Percentiles rank a stretch among this genome's conserved stretches.
Evolutionary conservation across 2,797 vertebrate species (phyloP).

Genomic region (Apogon hyalosoma): DNA sequence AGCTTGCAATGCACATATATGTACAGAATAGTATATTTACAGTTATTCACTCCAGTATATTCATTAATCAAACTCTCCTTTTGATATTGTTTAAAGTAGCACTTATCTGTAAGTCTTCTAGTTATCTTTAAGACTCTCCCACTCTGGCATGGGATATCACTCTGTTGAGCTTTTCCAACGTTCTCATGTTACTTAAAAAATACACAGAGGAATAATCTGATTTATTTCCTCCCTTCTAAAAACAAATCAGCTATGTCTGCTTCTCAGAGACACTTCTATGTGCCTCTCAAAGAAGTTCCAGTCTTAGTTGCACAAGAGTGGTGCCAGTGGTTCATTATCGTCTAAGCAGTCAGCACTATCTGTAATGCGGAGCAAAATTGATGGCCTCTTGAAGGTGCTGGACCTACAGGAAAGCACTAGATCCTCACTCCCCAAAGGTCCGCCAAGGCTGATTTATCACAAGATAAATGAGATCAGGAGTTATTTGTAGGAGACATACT

Average conservation of each 20-base stretch:
- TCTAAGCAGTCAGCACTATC: constrained; percentile 50
- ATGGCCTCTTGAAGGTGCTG: constrained; percentile 51
- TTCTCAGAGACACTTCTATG: constrained; percentile 35
- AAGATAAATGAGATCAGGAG: constrained; percentile 44
- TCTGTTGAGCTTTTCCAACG: constrained; percentile 37
- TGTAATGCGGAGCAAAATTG: constrained; percentile 42
- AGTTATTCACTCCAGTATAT: not conserved
- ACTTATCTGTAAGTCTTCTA: constrained; percentile 30
- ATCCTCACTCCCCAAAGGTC: constrained; percentile 24
- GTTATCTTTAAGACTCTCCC: constrained; percentile 33
- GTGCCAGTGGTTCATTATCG: constrained; percentile 56
- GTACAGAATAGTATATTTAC: too few relatives aligned
- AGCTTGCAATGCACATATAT: not conserved
- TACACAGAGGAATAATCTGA: constrained; percentile 64
- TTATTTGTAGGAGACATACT: constrained; percentile 46
- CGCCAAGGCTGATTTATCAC: constrained; percentile 42
- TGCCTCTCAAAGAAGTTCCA: constrained; percentile 32
- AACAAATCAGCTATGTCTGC: constrained; percentile 57
- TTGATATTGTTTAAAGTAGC: constrained; percentile 16
- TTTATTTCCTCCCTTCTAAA: constrained; percentile 67
- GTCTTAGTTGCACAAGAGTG: constrained; percentile 48
- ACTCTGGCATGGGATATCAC: constrained; percentile 40
- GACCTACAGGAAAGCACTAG: constrained; percentile 42
- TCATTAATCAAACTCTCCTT: constrained; percentile 12
- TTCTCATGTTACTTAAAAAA: constrained; percentile 68